Conservation (phyloP, 2,113 vertebrate genomes). For the Planiliza haematocheilus region DNA sequence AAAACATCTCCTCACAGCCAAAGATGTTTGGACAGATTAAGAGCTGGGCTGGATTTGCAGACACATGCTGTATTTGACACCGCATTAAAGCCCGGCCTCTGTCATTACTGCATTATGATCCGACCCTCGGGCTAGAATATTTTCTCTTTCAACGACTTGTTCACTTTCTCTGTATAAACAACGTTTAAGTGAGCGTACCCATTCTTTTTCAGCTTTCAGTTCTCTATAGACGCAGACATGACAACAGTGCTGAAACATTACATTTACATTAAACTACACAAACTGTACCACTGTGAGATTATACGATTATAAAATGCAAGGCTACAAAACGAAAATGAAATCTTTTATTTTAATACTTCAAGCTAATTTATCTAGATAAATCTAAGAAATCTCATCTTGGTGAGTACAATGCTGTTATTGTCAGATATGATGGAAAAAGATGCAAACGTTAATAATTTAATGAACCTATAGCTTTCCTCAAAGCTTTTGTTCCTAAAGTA, state of each 20-base stretch:
- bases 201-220: neutral
- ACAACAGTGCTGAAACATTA: neutral
- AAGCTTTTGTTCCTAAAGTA: no score
- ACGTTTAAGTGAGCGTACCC: neutral
- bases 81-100: neutral
- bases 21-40: conserved; percentile 39
- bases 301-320: no score
- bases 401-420: no score
- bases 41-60: conserved; percentile 14
- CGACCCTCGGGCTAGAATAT: conserved; percentile 23
- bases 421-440: no score
- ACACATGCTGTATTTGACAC: conserved; percentile 45
- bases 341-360: no score
- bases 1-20: conserved; percentile 37
- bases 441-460: no score
- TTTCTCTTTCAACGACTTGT: conserved; percentile 34
- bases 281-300: no score
- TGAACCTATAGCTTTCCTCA: no score
- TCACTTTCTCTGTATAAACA: conserved; percentile 20
- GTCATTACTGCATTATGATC: conserved; percentile 33
- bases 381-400: no score
- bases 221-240: neutral
- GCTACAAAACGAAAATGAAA: no score
- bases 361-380: no score
- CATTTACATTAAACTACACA: no score